Conservation (phyloP, 2,113 vertebrate genomes). For the Panthera uncia region DNA sequence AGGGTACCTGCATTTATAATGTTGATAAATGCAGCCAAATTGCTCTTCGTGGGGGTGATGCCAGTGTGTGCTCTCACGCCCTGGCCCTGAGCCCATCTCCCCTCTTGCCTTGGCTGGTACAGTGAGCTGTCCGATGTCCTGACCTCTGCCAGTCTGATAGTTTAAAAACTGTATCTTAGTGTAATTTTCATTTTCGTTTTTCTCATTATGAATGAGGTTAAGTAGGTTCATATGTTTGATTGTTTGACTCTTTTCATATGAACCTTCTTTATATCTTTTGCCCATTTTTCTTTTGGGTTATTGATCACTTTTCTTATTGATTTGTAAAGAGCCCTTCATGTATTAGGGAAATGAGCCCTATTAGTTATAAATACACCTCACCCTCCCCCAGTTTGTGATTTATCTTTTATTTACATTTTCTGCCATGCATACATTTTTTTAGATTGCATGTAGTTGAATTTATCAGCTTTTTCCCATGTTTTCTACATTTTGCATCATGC, state of each 20-base stretch:
- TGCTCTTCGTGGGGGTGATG: background rate
- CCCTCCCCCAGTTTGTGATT: background rate
- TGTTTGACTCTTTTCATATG: background rate
- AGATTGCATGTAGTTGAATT: background rate
- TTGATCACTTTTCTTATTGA: background rate
- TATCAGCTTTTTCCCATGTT: background rate
- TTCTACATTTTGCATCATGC: background rate
- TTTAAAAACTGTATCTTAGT: background rate
- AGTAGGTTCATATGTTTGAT: background rate
- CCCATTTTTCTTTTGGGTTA: background rate
- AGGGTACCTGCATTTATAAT: background rate
- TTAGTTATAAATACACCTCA: background rate
- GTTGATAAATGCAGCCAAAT: background rate
- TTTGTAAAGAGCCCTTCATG: background rate
- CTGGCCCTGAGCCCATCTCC: background rate
- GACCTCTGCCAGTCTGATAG: background rate
- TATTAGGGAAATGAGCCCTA: background rate
- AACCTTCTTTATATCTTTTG: background rate
- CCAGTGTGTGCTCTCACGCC: accelerated
- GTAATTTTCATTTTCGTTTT: background rate
- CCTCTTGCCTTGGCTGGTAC: background rate
- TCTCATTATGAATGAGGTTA: background rate
- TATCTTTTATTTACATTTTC: background rate
- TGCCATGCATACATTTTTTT: background rate
- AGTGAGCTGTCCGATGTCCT: background rate